Base-by-base conservation (phyloP, 2,797 vertebrate species). In the Mus minutoides region DNA sequence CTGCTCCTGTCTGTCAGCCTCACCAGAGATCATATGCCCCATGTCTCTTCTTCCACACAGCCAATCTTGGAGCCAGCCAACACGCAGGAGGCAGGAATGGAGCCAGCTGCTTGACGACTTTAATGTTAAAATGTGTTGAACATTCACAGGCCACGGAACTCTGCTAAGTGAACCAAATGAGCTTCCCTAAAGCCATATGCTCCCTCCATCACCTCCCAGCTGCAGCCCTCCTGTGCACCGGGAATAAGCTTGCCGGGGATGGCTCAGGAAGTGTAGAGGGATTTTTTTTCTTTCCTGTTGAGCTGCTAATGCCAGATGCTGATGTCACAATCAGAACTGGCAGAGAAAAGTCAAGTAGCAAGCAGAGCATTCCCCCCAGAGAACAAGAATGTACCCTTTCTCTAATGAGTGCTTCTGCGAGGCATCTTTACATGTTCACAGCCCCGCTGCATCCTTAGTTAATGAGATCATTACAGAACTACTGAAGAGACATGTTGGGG, bases 71-170 rank as follows among this genome's bases (percentile, higher is more conserved):
- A 78, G 90, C 37, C 91, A 43, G 89, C 46, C 80, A 37, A 76
- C 24, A 87, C 0, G 0, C 69, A 78, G 95, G 19, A 73, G 76
- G 24, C 14, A 76, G 96, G 90, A 97, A 10, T 34, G 0, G 75
- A 94, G 92, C 95, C 94, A 97, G 77, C 91, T 96, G 79, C 97
- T 94, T 96, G 97, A n/a, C 62, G 91, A 91, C 91, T 93, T 82
- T 92, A 92, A 64, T 43, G 90, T 97, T 98, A 92, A 97, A 93
- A 92, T 78, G 69, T 85, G 97, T 83, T 98, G 97, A 97, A 88
- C 78, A 94, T 97, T 97, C 96, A 92, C 91, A 97, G 84, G 90
- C 90, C 96, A 96, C 14, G 22, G 96, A 92, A 92, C 96, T 52
- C 8, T 93, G 94, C 90, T 93, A 46, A 97, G 97, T 78, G 96